Evolutionary conservation across 2,888 invertebrate species (phyloP), one percentile per base, ranked within the genome.

Genomic region (Drosophila tripunctata): DNA sequence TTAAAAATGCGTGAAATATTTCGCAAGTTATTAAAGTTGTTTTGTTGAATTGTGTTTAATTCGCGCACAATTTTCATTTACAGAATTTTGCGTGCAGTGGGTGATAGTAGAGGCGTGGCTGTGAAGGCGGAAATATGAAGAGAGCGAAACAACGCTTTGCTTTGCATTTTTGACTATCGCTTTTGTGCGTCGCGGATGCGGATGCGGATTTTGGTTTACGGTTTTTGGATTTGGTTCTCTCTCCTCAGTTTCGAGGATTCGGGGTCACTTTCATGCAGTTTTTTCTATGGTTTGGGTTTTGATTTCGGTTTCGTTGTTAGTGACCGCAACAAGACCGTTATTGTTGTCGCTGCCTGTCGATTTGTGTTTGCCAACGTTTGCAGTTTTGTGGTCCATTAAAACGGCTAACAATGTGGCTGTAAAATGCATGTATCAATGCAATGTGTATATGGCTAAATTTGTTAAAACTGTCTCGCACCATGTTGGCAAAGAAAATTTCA

Each of bases 301-400:
- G 54, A 62, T 54, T 71, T 47, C 44, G 64, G 51, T 67, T 64
- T 51, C 31, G 33, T 19, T 54, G 30, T 27, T 35, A 52, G 43
- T 24, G 57, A 58, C 70, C 69, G 48, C 70, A 60, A 52, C 58
- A 55, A 70, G 47, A 54, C 52, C 47, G 30, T 30, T 14, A 44
- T 30, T 30, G 47, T 36, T 30, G 47, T 30, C 33, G 45, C 12
- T 14, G 40, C n/a, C 12, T 36, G 36, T 43, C 61, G 51, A 52
- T 67, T 68, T 55, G 56, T 83, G n/a, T 83, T 67, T 64, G 78
- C 68, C 56, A 63, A 57, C 61, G 62, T 65, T 24, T 70, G 71
- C 78, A 78, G 71, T 76, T 78, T 87, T 87, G 85, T 67, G 85
- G 82, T 84, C 79, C 72, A 83, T 84, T 83, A 85, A 83, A 78